These are phyloP conservation scores for Xenopus borealis DNA, from an alignment of 2,113 vertebrate genomes.

Conservation along the genomic window DNA sequence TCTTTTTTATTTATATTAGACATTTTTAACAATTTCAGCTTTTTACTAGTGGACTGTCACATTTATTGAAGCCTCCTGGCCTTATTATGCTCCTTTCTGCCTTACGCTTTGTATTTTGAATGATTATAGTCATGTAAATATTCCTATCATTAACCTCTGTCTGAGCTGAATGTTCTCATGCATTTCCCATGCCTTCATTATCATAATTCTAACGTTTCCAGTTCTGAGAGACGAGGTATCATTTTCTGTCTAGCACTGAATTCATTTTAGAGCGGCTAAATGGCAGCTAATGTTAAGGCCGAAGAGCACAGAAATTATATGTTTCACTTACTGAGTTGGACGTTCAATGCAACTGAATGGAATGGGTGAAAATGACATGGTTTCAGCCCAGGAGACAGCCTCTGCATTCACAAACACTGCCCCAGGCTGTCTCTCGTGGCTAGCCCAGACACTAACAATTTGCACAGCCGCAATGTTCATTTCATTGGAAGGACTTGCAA, in stretches of 20 bases:
- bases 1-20: no score
- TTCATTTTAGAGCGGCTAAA: slow-evolving; percentile 37
- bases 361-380: slow-evolving; percentile 23
- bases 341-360: slow-evolving; percentile 17
- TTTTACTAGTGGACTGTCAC: no score
- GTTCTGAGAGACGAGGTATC: slow-evolving; percentile 18
- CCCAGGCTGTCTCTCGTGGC: slow-evolving; percentile 22
- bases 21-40: no score
- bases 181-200: slow-evolving; percentile 19
- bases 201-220: slow-evolving; percentile 18
- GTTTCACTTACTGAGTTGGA: slow-evolving; percentile 23
- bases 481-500: slow-evolving; percentile 14
- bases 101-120: no score
- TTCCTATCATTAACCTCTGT: neutral
- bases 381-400: slow-evolving; percentile 18
- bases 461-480: slow-evolving; percentile 19
- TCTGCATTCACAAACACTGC: slow-evolving; percentile 24
- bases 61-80: no score
- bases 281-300: slow-evolving; percentile 23
- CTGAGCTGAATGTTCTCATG: neutral
- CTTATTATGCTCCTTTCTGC: no score
- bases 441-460: slow-evolving; percentile 29
- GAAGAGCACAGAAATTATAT: slow-evolving; percentile 19
- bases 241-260: slow-evolving; percentile 35
- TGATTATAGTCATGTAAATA: no score